A percentile compares a stretch with the other conserved stretches of the same genome.
These are phyloP conservation scores for Carabus problematicus DNA, from an alignment of 2,888 invertebrate species.

Conservation along the genomic window DNA sequence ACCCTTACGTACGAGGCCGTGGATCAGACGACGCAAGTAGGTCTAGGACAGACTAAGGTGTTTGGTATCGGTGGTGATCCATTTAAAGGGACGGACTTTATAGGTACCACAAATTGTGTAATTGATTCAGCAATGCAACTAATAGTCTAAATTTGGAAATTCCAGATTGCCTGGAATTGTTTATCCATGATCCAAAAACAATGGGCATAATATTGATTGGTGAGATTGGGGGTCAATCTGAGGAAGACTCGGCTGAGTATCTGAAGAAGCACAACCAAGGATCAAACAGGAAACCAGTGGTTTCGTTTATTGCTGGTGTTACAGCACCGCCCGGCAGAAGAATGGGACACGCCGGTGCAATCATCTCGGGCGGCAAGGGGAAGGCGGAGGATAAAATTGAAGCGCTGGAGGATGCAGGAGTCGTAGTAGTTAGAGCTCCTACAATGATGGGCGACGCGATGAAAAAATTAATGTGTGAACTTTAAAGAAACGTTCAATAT, in stretches of 20 bases:
- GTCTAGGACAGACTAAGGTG: slow-evolving; percentile 92
- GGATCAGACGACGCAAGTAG: slow-evolving; percentile 73
- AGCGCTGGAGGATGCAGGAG: slow-evolving; percentile 87
- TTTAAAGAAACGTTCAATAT: not conserved
- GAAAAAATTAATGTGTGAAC: slow-evolving; percentile 76
- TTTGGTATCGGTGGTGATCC: slow-evolving; percentile 99
- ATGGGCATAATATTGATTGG: slow-evolving; percentile 98
- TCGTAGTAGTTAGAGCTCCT: slow-evolving; percentile 88
- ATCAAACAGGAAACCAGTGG: slow-evolving; percentile 89
- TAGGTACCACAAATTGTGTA: slow-evolving; percentile 54
- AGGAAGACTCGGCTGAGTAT: slow-evolving; percentile 93
- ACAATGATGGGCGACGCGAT: slow-evolving; percentile 89
- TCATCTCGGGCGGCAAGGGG: slow-evolving; percentile 97
- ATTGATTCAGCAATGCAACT: too few species aligned
- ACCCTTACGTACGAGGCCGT: slow-evolving; percentile 82
- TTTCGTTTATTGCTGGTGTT: slow-evolving; percentile 96
- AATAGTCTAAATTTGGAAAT: not conserved
- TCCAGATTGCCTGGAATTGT: slow-evolving; percentile 91
- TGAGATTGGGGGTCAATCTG: slow-evolving; percentile 97
- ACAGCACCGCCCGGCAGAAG: slow-evolving; percentile 96
- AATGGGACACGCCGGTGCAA: slow-evolving; percentile 99
- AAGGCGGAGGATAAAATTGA: slow-evolving; percentile 95
- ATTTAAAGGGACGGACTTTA: slow-evolving; percentile 98
- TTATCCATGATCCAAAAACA: slow-evolving; percentile 88
- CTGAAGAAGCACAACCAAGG: slow-evolving; percentile 79